These are phyloP conservation scores for Drosophila repleta DNA, from an alignment of 1,140 invertebrate genomes.

Conservation along the genomic window DNA sequence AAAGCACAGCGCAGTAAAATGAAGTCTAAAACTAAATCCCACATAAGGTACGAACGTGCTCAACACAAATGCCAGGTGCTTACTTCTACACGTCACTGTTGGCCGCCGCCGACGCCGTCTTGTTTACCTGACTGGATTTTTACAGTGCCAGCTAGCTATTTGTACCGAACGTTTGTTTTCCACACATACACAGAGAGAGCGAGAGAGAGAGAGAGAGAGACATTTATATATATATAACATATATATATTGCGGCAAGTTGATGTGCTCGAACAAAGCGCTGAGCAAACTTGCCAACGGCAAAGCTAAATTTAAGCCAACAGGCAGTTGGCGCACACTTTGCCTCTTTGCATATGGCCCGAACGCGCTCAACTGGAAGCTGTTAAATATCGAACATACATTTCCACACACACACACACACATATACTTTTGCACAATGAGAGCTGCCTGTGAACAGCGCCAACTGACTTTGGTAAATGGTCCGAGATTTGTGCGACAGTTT, in stretches of 20 bases:
- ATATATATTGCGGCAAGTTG: slow-evolving; percentile 41
- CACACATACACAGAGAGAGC: slow-evolving; percentile 25
- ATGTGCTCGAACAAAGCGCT: slow-evolving; percentile 50
- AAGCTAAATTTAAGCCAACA: slow-evolving; percentile 73
- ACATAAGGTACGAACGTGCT: slow-evolving; percentile 81
- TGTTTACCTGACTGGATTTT: slow-evolving; percentile 74
- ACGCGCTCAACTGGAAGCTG: slow-evolving; percentile 73
- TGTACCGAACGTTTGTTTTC: slow-evolving; percentile 38
- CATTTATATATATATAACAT: slow-evolving; percentile 7
- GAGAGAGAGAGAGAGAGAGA: neutral
- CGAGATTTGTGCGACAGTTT: slow-evolving; percentile 73
- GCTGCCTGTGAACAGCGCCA: slow-evolving; percentile 41
- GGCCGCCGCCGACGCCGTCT: slow-evolving; percentile 46
- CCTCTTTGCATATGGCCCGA: slow-evolving; percentile 53
- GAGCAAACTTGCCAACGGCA: slow-evolving; percentile 65
- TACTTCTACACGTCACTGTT: slow-evolving; percentile 48
- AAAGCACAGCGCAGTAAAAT: slow-evolving; percentile 80
- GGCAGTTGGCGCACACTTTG: slow-evolving; percentile 61
- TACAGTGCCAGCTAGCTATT: slow-evolving; percentile 57
- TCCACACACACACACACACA: slow-evolving; percentile 23
- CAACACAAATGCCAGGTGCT: slow-evolving; percentile 82
- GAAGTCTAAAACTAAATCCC: slow-evolving; percentile 82
- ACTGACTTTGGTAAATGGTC: slow-evolving; percentile 68
- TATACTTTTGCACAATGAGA: neutral
- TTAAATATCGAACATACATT: slow-evolving; percentile 79